Base-by-base conservation (phyloP, 2,113 vertebrate species). In the Tetrao urogallus region DNA sequence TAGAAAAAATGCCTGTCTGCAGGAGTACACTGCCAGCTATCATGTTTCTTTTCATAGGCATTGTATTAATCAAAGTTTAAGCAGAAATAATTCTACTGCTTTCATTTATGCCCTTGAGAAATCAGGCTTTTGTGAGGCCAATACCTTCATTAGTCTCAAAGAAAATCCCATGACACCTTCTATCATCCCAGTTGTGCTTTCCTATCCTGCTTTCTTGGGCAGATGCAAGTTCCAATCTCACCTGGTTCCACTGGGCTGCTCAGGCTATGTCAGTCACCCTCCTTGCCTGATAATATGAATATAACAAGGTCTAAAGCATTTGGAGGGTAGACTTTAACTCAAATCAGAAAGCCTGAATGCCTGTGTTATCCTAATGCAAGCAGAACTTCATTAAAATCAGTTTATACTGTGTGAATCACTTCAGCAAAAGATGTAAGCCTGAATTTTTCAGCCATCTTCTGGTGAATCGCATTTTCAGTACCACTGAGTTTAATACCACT, bases 61-160 rank as follows among this genome's bases (percentile, higher is more conserved):
- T 13, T 61, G 43, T 40, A 61, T 85, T 85, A 88, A 92, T 85
- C 92, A 90, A 88, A 88, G 74, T 61, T 84, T 48, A 78, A 50
- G 48, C 48, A 84, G 79, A 82, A 90, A 78, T 43, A 74, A 70
- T 85, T 32, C 50, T 45, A 15, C 28, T 78, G 38, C 43, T 92
- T 90, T 84, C 82, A 69, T 61, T 81, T 60, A 34, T 61, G 65
- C 64, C 75, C 78, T 84, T 81, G 56, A 84, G 65, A 78, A 70
- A 92, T 21, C 50, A 76, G 38, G 43, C 22, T 40, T 64, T 84
- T 77, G 50, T 82, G 75, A 88, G 56, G 42, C 27, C 24, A n/a
- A 7, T 10, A 6, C 13, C 57, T 71, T 22, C 28, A 65, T 48
- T 30, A 58, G 60, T n/a, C 45, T 65, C 69, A 4, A 1, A 56